Percentiles rank a stretch among this genome's conserved stretches.
These are phyloP conservation scores for Andrena bicolor DNA, from an alignment of 2,888 invertebrate species.

Conservation along the genomic window DNA sequence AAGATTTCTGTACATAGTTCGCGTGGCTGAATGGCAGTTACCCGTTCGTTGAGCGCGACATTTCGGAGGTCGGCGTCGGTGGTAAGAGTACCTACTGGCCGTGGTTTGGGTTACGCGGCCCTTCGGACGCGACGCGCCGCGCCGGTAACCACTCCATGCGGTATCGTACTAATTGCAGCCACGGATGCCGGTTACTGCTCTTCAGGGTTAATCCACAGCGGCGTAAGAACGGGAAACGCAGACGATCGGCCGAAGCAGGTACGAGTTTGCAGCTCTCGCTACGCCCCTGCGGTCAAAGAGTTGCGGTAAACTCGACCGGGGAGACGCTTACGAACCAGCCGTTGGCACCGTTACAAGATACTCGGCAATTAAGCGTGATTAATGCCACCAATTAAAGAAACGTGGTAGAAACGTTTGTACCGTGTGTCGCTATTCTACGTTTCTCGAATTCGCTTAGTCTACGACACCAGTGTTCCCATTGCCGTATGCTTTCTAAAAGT, in stretches of 20 bases:
- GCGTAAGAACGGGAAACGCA: conserved; percentile 71
- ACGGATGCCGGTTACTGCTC: conserved; percentile 83
- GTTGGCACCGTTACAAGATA: conserved; percentile 78
- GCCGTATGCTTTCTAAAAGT: background rate
- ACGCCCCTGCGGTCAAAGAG: conserved; percentile 79
- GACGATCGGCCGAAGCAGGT: conserved; percentile 1
- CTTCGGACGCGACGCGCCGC: conserved; percentile 53
- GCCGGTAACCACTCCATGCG: conserved; percentile 81
- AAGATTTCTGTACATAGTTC: background rate
- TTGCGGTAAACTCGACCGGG: conserved; percentile 71
- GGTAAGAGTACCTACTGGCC: conserved; percentile 63
- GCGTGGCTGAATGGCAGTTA: conserved; percentile 72
- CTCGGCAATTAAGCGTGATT: conserved; percentile 81
- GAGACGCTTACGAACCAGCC: conserved; percentile 69
- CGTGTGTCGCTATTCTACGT: conserved; percentile 28
- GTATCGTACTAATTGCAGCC: conserved; percentile 84
- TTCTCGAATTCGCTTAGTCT: conserved; percentile 1
- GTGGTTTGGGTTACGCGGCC: conserved; percentile 64
- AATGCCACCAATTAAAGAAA: conserved; percentile 82
- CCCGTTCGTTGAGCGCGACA: conserved; percentile 79
- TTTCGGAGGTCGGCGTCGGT: conserved; percentile 75
- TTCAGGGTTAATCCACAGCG: conserved; percentile 81
- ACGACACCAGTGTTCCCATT: conserved; percentile 14
- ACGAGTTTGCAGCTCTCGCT: conserved; percentile 28
- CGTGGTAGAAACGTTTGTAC: conserved; percentile 64